A percentile compares a stretch with the other conserved stretches of the same genome.
Conservation (phyloP, 2,888 invertebrate species). For the Ceraclea dissimilis region DNA sequence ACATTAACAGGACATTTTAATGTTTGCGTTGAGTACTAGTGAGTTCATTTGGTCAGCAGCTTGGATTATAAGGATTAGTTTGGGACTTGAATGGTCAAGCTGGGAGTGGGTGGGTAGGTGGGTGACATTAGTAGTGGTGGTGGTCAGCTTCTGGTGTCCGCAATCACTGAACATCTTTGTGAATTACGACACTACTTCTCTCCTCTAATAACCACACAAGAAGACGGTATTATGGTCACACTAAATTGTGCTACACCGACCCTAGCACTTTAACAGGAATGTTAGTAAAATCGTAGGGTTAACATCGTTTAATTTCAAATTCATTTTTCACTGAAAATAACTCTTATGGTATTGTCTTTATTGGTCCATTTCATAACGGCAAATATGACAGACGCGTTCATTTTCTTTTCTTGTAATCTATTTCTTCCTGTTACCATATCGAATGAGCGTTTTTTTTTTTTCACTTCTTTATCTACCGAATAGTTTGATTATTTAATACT, state of each 20-base stretch:
- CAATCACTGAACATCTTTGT: constrained; percentile 14
- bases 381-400: no score
- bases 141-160: constrained; percentile 3
- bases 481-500: no score
- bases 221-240: constrained; percentile 13
- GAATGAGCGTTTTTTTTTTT: no score
- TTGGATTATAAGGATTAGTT: background rate
- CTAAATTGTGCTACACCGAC: constrained; percentile 5
- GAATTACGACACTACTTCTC: constrained; percentile 10
- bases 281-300: no score
- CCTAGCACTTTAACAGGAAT: background rate
- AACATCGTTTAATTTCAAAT: no score
- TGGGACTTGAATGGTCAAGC: background rate
- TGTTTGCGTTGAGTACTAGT: constrained; percentile 1
- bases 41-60: constrained; percentile 3
- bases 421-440: no score
- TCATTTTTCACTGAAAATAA: no score
- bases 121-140: background rate
- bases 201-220: constrained; percentile 14
- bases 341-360: no score
- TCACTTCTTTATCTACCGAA: no score
- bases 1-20: background rate
- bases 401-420: no score
- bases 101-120: background rate
- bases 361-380: no score